phyloP scores from a whole-genome alignment of 1,140 invertebrate species.

The Atta cephalotes region DNA sequence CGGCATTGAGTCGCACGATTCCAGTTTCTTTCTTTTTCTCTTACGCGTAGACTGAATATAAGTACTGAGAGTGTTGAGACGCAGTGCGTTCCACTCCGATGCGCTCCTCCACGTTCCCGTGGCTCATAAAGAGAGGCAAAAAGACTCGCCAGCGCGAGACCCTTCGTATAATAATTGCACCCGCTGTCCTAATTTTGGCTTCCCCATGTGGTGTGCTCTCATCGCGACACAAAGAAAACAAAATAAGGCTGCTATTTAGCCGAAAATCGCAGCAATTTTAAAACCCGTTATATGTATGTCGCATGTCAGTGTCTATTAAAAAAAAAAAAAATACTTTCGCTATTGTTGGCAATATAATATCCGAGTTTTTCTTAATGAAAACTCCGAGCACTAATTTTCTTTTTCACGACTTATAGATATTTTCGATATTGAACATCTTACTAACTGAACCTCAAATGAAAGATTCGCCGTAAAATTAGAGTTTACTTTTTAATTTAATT shows the following conservation, averaged over 20 bases:
- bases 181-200: slow-evolving; percentile 68
- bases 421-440: slow-evolving; percentile 1
- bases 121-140: slow-evolving; percentile 53
- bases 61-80: slow-evolving; percentile 65
- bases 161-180: slow-evolving; percentile 63
- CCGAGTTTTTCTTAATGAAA: background rate
- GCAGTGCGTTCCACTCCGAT: slow-evolving; percentile 75
- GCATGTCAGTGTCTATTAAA: background rate
- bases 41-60: slow-evolving; percentile 54
- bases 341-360: background rate
- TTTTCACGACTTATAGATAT: background rate
- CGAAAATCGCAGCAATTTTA: slow-evolving; percentile 55
- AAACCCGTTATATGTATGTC: background rate
- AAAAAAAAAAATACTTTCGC: background rate
- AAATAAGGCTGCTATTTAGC: slow-evolving; percentile 41
- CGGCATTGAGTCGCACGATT: slow-evolving; percentile 50
- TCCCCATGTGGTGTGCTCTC: slow-evolving; percentile 47
- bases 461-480: background rate
- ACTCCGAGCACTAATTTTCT: background rate
- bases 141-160: slow-evolving; percentile 39
- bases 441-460: background rate
- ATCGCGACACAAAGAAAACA: slow-evolving; percentile 57
- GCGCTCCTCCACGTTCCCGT: slow-evolving; percentile 63
- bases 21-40: slow-evolving; percentile 37
- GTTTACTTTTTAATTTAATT: background rate